These are phyloP conservation scores for Plagiodera versicolora DNA, from an alignment of 2,888 invertebrate species.

Conservation along the genomic window DNA sequence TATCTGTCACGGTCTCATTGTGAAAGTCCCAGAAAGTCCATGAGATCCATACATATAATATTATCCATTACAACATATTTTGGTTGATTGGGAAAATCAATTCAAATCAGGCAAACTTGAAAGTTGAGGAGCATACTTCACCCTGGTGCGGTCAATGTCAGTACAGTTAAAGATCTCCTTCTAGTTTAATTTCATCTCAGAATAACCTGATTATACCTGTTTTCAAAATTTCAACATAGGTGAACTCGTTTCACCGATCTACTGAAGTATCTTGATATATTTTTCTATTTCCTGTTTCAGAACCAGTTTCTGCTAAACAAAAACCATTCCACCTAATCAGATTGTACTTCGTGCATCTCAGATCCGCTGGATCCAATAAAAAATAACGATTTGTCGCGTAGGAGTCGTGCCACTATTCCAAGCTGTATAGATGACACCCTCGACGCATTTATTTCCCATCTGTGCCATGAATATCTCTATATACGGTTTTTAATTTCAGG, in stretches of 20 bases:
- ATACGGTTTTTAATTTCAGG: constrained; percentile 36
- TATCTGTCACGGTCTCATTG: too few relatives aligned
- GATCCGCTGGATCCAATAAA: constrained; percentile 29
- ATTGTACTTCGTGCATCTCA: constrained; percentile 27
- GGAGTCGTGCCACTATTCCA: constrained; percentile 22
- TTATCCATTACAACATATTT: too few relatives aligned
- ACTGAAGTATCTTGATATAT: not conserved
- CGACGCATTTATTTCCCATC: constrained; percentile 42
- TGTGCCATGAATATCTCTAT: constrained; percentile 37
- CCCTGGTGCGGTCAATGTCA: too few relatives aligned
- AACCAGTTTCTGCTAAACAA: not conserved
- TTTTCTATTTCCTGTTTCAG: not conserved
- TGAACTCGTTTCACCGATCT: not conserved
- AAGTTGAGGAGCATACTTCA: too few relatives aligned
- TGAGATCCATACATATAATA: too few relatives aligned
- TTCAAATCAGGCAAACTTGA: too few relatives aligned
- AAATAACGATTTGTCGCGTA: constrained; percentile 33
- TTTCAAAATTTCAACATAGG: too few relatives aligned
- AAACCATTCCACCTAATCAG: constrained; percentile 20
- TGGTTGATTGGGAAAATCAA: too few relatives aligned
- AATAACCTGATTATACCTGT: too few relatives aligned
- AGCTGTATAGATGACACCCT: constrained; percentile 35
- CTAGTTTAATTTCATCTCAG: too few relatives aligned
- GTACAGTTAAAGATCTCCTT: too few relatives aligned
- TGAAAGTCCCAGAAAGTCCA: too few relatives aligned